Evolutionary conservation across 2,113 vertebrate species (phyloP).

Genomic region (Turdus rufiventris): DNA sequence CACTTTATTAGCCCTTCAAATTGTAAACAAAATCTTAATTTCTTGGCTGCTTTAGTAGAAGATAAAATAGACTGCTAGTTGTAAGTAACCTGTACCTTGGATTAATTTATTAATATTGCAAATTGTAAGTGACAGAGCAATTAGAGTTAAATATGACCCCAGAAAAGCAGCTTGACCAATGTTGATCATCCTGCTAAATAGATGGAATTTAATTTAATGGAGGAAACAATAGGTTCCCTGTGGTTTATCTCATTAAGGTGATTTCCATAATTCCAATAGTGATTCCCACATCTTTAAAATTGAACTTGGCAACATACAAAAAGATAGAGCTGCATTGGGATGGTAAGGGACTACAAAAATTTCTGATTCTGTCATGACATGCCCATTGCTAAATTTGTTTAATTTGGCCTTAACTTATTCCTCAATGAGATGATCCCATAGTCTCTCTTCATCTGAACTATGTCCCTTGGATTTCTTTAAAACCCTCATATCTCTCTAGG

Average conservation of each 20-base stretch:
- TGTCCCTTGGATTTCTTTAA: background rate
- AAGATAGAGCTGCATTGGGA: background rate
- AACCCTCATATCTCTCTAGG: background rate
- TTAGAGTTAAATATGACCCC: background rate
- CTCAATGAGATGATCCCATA: background rate
- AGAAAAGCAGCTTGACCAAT: constrained; percentile 6
- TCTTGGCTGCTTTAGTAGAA: background rate
- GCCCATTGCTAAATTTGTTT: background rate
- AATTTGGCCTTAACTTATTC: background rate
- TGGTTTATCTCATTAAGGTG: background rate
- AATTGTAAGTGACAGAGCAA: constrained; percentile 10
- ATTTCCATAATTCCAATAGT: background rate
- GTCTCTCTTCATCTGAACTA: background rate
- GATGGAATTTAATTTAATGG: background rate
- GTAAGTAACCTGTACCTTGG: background rate
- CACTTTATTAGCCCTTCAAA: background rate
- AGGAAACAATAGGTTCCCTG: background rate
- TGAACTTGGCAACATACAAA: background rate
- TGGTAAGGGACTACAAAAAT: background rate
- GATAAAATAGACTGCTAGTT: background rate
- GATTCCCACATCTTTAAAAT: background rate
- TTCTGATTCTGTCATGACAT: background rate
- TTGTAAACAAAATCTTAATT: background rate
- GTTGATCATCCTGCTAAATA: background rate
- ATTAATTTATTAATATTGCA: constrained; percentile 12